These are phyloP conservation scores for Catalaphyllia jardinei DNA, from an alignment of 64 coral and sea anemone genomes.

Conservation along the genomic window DNA sequence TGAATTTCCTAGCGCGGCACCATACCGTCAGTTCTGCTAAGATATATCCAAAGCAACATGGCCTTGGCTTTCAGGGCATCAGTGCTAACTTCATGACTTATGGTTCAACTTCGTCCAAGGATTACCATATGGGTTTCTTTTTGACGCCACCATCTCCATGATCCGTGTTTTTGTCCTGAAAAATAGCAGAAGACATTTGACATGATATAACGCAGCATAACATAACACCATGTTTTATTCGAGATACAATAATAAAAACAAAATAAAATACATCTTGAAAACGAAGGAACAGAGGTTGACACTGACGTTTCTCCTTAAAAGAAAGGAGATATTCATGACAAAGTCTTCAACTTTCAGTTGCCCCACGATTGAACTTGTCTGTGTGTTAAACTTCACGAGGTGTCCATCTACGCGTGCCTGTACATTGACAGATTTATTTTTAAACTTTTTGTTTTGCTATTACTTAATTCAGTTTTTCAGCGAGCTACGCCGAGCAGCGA, in stretches of 20 bases:
- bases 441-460: neutral
- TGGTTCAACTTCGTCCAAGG: neutral
- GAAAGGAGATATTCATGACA: too few relatives aligned
- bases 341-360: too few relatives aligned
- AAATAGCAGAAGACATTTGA: neutral
- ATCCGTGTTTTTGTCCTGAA: conserved; percentile 15
- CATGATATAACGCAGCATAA: neutral
- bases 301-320: too few relatives aligned
- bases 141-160: neutral
- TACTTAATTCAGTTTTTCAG: neutral
- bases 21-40: neutral
- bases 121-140: conserved; percentile 21
- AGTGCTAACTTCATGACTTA: neutral
- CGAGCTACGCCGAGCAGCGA: neutral
- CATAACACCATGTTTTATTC: too few relatives aligned
- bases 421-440: neutral
- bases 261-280: too few relatives aligned
- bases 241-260: too few relatives aligned
- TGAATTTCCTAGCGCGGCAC: neutral
- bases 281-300: too few relatives aligned
- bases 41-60: neutral
- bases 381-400: neutral
- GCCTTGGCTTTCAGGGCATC: neutral
- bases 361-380: too few relatives aligned
- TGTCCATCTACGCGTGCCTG: neutral